These are phyloP conservation scores for Hyles euphorbiae DNA, from an alignment of 1,140 invertebrate genomes.

Conservation along the genomic window DNA sequence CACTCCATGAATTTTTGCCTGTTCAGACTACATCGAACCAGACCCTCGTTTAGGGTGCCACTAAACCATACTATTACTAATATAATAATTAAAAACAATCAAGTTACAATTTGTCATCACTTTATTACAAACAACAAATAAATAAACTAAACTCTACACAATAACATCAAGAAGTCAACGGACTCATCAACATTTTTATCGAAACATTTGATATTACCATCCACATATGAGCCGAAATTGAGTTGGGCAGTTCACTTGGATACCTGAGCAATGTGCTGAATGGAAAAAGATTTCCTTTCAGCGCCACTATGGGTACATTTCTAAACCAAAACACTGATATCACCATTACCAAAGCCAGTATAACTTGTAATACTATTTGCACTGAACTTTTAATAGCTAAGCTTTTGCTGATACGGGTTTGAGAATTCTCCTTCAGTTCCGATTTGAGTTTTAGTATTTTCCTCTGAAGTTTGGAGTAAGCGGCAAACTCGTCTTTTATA, in stretches of 20 bases:
- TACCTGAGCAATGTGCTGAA: constrained; percentile 56
- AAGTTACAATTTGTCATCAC: too few species aligned
- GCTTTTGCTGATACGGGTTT: constrained; percentile 50
- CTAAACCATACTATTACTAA: too few species aligned
- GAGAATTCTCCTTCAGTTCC: constrained; percentile 51
- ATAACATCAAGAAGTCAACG: constrained; percentile 24
- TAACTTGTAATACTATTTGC: constrained; percentile 49
- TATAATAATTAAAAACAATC: too few species aligned
- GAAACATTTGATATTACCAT: constrained; percentile 66
- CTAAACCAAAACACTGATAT: constrained; percentile 61
- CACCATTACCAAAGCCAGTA: constrained; percentile 50
- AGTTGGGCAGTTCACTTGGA: constrained; percentile 60
- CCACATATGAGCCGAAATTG: constrained; percentile 68
- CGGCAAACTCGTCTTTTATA: constrained; percentile 72
- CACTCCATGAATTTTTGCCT: too few species aligned
- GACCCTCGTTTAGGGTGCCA: too few species aligned
- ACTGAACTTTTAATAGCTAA: constrained; percentile 56
- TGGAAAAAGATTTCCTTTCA: constrained; percentile 61
- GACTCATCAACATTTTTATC: constrained; percentile 54
- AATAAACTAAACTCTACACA: neutral
- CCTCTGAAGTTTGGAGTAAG: constrained; percentile 68
- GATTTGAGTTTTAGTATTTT: constrained; percentile 62
- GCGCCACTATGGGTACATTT: constrained; percentile 55
- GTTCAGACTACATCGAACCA: too few species aligned
- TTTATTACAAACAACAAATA: neutral